These are phyloP conservation scores for Trichoplusia ni DNA, from an alignment of 1,140 invertebrate species.

Conservation along the genomic window DNA sequence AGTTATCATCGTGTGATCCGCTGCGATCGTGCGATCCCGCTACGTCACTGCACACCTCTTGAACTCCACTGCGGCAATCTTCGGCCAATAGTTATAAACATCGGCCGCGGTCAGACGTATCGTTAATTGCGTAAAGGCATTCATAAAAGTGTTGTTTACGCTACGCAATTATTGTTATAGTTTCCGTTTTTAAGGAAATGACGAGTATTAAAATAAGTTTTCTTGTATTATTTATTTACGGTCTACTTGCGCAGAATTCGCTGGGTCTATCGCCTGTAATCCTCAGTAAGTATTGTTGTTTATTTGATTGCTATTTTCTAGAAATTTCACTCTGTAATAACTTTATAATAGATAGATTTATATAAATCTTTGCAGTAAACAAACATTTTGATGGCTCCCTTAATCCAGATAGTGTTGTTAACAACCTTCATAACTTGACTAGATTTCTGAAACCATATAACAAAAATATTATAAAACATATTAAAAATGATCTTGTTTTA, in stretches of 20 bases:
- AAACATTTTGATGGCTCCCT: no score
- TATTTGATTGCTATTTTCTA: slow-evolving; percentile 41
- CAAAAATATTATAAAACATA: no score
- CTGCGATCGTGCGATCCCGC: slow-evolving; percentile 38
- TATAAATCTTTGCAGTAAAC: no score
- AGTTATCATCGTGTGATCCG: slow-evolving; percentile 37
- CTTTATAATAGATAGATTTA: no score
- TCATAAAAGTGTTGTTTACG: background rate
- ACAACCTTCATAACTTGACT: no score
- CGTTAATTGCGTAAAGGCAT: slow-evolving; percentile 1
- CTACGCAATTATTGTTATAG: background rate
- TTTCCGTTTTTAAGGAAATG: slow-evolving; percentile 33
- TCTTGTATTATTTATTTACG: slow-evolving; percentile 53
- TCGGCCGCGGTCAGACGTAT: slow-evolving; percentile 4
- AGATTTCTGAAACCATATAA: no score
- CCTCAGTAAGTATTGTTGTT: slow-evolving; percentile 65
- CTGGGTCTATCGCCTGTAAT: slow-evolving; percentile 70
- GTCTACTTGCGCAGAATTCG: slow-evolving; percentile 57
- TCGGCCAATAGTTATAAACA: slow-evolving; percentile 16
- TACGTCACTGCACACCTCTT: slow-evolving; percentile 37
- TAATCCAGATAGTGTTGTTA: no score
- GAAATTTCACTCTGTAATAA: no score
- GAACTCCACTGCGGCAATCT: background rate
- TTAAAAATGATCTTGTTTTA: no score
- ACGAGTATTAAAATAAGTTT: slow-evolving; percentile 46